Evolutionary conservation across 2,888 invertebrate species (phyloP).

Genomic region (Epicampocera succincta): DNA sequence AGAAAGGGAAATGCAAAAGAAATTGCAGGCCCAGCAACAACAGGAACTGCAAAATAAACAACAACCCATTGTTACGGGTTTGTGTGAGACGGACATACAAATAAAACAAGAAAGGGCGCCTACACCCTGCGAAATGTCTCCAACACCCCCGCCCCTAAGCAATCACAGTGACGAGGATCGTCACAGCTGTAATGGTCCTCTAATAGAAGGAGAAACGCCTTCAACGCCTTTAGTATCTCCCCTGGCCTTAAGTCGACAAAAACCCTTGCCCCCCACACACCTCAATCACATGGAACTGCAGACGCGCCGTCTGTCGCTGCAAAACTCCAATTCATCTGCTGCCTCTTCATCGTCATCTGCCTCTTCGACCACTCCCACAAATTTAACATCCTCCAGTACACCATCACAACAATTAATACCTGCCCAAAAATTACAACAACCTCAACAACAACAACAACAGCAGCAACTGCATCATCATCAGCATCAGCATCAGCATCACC

Average conservation of each 20-base stretch:
- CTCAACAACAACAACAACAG: slow-evolving; percentile 43
- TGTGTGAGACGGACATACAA: slow-evolving; percentile 75
- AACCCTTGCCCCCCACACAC: slow-evolving; percentile 56
- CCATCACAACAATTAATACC: slow-evolving; percentile 65
- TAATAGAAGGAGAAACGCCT: slow-evolving; percentile 22
- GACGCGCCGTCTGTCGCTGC: slow-evolving; percentile 73
- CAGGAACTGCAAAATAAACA: slow-evolving; percentile 69
- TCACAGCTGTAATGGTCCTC: slow-evolving; percentile 51
- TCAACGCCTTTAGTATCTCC: slow-evolving; percentile 71
- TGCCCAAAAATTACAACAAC: slow-evolving; percentile 59
- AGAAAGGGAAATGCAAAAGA: slow-evolving; percentile 71
- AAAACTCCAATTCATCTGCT: slow-evolving; percentile 72
- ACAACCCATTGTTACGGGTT: slow-evolving; percentile 67
- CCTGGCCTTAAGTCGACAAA: slow-evolving; percentile 69
- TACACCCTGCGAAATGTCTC: slow-evolving; percentile 75
- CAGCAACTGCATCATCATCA: not conserved
- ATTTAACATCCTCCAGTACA: slow-evolving; percentile 62
- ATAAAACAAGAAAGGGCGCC: slow-evolving; percentile 81
- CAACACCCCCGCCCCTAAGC: slow-evolving; percentile 71
- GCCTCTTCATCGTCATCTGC: slow-evolving; percentile 70
- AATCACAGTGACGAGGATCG: slow-evolving; percentile 70
- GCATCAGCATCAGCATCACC: slow-evolving; percentile 46
- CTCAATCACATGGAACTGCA: slow-evolving; percentile 64
- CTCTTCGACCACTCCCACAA: slow-evolving; percentile 70
- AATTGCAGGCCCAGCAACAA: slow-evolving; percentile 68